Evolutionary conservation across 2,888 invertebrate genomes (phyloP), one percentile per base, ranked within the genome.

Genomic region (Rhyacophila evoluta): DNA sequence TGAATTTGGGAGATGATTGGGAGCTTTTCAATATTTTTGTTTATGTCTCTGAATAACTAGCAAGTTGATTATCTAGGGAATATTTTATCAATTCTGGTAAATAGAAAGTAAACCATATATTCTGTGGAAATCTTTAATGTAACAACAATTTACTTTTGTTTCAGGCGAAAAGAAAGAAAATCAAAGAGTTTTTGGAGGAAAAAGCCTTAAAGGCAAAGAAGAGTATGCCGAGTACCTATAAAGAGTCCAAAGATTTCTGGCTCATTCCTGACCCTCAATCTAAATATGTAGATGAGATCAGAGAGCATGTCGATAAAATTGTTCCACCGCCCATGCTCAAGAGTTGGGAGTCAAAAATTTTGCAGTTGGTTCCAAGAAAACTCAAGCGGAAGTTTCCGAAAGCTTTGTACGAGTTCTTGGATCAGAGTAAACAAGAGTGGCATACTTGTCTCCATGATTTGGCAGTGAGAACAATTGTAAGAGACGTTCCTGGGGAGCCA

Each of bases 401-500:
- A 28, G 84, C 92, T 0, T 88, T 92, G 38, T 87, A 90, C 29
- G 87, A 86, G 5, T 87, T 93, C 19, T 87, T 93, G 79, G 84
- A 86, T 2, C 93, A 93, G 84, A 89, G 89, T 68, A 89, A 92
- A 83, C 84, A 84, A 0, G 92, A 92, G 83, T 94, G 92, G 88
- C 88, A 92, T 83, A 86, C 86, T 19, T 88, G 92, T 72, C 90
- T 93, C 76, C 93, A 93, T 82, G 87, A 89, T 0, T 89, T 92
- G 37, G 93, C 93, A 10, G 91, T 94, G 70, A 92, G 91, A 83
- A 91, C 91, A 36, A 91, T 93, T 75, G 88, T 94, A 12, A 89
- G 90, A 37, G 91, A 92, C 74, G 85, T 89, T 38, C 92, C 92
- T 0, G 91, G 92, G 39, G 89, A 90, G 4, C 86, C 90, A 1